These are phyloP conservation scores for Matsumurasca onukii DNA, from an alignment of 1,140 invertebrate genomes.

Conservation along the genomic window DNA sequence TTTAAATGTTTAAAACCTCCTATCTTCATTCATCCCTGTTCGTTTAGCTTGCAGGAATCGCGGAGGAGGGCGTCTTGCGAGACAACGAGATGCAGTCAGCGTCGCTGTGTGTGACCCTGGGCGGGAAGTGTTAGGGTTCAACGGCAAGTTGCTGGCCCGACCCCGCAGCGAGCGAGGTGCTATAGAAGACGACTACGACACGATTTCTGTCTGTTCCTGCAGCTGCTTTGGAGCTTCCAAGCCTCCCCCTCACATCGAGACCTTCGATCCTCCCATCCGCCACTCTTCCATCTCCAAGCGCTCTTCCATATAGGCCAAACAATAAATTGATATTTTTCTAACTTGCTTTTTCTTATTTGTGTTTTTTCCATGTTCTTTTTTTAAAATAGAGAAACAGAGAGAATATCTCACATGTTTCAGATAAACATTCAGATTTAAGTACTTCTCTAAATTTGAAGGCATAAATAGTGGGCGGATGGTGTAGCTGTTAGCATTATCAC, in stretches of 20 bases:
- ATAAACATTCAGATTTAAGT: too few relatives aligned
- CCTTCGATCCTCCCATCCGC: slow-evolving; percentile 22
- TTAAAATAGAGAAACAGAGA: too few relatives aligned
- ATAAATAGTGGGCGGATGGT: too few relatives aligned
- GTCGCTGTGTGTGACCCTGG: slow-evolving; percentile 58
- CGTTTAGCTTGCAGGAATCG: slow-evolving; percentile 41
- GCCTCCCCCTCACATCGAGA: slow-evolving; percentile 7
- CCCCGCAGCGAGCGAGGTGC: slow-evolving; percentile 51
- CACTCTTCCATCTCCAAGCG: slow-evolving; percentile 3
- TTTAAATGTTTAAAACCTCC: too few relatives aligned
- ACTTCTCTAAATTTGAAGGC: too few relatives aligned
- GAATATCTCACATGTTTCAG: too few relatives aligned
- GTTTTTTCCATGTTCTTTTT: too few relatives aligned
- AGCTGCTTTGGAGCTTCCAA: slow-evolving; percentile 56
- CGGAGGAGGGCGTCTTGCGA: slow-evolving; percentile 61
- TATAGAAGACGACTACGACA: slow-evolving; percentile 54
- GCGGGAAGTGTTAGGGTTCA: slow-evolving; percentile 78
- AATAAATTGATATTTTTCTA: too few relatives aligned
- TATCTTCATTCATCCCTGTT: too few relatives aligned
- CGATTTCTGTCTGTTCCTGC: slow-evolving; percentile 70
- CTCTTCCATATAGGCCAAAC: slow-evolving; percentile 7
- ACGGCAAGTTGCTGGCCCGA: slow-evolving; percentile 60
- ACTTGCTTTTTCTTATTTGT: too few relatives aligned
- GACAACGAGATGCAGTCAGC: slow-evolving; percentile 55
- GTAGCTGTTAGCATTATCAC: too few relatives aligned